Base-by-base conservation (phyloP, 2,888 invertebrate species). In the Sylvicola fuscatus region DNA sequence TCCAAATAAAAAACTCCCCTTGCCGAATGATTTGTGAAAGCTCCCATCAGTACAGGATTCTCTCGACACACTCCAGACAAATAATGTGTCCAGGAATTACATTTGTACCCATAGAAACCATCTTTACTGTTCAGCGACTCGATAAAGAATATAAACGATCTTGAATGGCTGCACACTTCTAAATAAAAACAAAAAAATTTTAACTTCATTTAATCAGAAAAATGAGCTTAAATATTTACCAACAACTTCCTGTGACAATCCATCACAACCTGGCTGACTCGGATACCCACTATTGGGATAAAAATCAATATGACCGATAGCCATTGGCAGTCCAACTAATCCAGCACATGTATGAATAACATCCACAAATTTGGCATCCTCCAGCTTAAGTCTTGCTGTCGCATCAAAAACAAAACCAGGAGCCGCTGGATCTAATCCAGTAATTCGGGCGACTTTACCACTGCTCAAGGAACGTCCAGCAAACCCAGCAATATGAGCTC, bases 301-400 rank as follows among this genome's bases (percentile, higher is more conserved):
- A 49, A 78, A 80, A 52, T 81, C 81, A 29, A 52, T 72, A 47
- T 77, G 68, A 1, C 81, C 81, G 13, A 74, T 61, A 3, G 75
- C 63, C 17, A 50, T 45, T n/a, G 48, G 70, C 42, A 71, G 67
- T 0, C 79, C 79, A 27, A 70, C 59, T 31, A 69, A 58, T 0
- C 78, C 79, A 1, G 66, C 70, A 44, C 72, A 71, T 1, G 76
- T 76, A 47, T 82, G 81, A 35, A 81, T 72, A 1, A 79, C 66
- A 48, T 81, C 80, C 17, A 75, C 81, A 46, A 78, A 81, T 14
- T 62, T 54, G 0, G 79, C 80, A 49, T 81, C 79, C 3, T 59
- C 64, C 21, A 56, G 54, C 42, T 75, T 75, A 33, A 81, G 55
- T 35, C 64, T 58, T n/a, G 29, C 52, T 32, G 54, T 52, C 37